Conservation (phyloP, 1,140 invertebrate genomes). For the Hylaeus volcanicus region DNA sequence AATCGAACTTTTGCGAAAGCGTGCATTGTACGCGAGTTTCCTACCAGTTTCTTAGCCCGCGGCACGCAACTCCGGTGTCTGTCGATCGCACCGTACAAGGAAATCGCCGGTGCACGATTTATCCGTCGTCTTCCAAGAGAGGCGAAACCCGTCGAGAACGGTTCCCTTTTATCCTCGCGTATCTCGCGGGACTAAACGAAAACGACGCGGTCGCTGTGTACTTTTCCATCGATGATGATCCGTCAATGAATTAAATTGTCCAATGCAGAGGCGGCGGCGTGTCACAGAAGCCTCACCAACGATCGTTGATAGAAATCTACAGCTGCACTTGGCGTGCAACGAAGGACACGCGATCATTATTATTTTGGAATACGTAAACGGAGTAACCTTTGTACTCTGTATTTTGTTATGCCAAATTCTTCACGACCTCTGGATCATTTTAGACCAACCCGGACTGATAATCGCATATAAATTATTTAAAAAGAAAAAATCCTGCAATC, state of each 20-base stretch:
- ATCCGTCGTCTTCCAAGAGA: conserved; percentile 15
- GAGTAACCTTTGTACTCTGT: too few relatives aligned
- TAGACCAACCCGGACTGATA: too few relatives aligned
- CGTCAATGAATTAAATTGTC: conserved; percentile 47
- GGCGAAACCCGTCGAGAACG: not conserved
- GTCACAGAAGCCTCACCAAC: not conserved
- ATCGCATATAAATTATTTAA: too few relatives aligned
- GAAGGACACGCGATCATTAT: not conserved
- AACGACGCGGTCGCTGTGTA: conserved; percentile 38
- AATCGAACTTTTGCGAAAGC: conserved; percentile 11
- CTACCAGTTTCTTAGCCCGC: conserved; percentile 2
- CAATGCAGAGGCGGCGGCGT: not conserved
- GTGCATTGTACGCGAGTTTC: not conserved
- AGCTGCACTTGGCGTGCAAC: conserved; percentile 12
- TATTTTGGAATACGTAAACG: too few relatives aligned
- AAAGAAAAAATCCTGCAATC: not conserved
- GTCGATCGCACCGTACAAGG: conserved; percentile 19
- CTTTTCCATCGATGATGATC: conserved; percentile 46
- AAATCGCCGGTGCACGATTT: conserved; percentile 27
- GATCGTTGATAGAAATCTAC: conserved; percentile 17
- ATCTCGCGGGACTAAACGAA: conserved; percentile 27
- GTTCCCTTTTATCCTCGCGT: conserved; percentile 32
- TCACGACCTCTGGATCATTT: too few relatives aligned
- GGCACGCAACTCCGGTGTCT: not conserved
- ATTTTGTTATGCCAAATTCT: too few relatives aligned